Evolutionary conservation across 2,888 invertebrate genomes (phyloP), one percentile per base, ranked within the genome.

Genomic region (Osedax fenrisi): DNA sequence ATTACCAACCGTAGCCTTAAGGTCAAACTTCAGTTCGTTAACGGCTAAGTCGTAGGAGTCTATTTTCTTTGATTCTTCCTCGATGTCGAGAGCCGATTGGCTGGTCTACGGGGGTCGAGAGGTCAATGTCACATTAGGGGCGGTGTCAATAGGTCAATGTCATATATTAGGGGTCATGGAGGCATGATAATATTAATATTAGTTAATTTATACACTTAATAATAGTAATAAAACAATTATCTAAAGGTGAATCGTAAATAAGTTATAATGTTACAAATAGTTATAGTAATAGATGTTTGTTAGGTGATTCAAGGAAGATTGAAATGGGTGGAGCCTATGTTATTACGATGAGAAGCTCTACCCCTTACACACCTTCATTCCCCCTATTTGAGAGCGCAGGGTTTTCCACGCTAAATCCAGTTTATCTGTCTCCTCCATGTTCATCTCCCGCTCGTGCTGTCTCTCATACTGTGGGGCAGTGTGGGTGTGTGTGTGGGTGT

Each of bases 11-110:
- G 81, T 81, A 66, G 81, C 84, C 77, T 81, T 82, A 3, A 81
- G 79, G 75, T 92, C 94, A 85, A 92, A 93, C 80, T 89, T 89
- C 81, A 95, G 86, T 82, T 91, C 89, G 72, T 89, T 88, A 82
- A 93, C 89, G 77, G 90, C 86, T 79, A 89, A 90, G 84, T 94
- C 94, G 83, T 91, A 95, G 78, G 91, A 90, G 82, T 90, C 90
- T 1, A 85, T 82, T 78, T 85, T 84, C 0, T 68, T 68, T 25
- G 25, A 26, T 26, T 84, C 80, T 64, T 78, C 79, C 1, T 68
- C 62, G 27, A 69, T 67, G n/a, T 76, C 87, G 5, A 17, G 17
- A 41, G 41, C 41, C 17, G 41, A 41, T 17, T 41, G 10, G 17
- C 66, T 87, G 24, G 23, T 70, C 10, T 21, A 59, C 21, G 10